Evolutionary conservation across 2,797 vertebrate genomes (phyloP), one percentile per base, ranked within the genome.

Genomic region (Anguilla anguilla): DNA sequence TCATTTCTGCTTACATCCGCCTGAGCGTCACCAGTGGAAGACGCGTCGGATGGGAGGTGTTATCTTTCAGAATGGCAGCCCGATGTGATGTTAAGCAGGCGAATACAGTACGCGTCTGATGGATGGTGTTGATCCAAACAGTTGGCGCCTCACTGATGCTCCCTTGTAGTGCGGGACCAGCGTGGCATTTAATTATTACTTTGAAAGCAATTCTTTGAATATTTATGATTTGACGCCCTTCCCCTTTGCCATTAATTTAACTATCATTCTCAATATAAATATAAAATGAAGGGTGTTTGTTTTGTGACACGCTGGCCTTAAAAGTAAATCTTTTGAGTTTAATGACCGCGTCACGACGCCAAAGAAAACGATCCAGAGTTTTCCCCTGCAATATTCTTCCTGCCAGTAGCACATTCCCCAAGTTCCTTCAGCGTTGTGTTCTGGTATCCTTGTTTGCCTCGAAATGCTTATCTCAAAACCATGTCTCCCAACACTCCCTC

Each of bases 281-380:
- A 46, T 46, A 46, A 46, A 46, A 46, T 53, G 64, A 3, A 55
- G n/a, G 28, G 49, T 86, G 35, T 77, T 53, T 86, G 46, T 86
- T 72, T 86, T 86, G 61, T 86, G 82, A 86, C 74, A 86, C 59
- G 74, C 59, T 53, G 22, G 86, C 7, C 53, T 57, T 35, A 77
- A 35, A 15, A 59, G 25, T 86, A 55, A 17, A 19, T 69, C 81
- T 69, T 46, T 46, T 3, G n/a, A 87, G 55, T 69, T 84, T 84
- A 83, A 87, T 61, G 64, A 83, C 86, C 46, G 17, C 82, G 55
- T 83, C 51, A 55, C 31, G 25, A 83, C 51, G 31, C 64, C 86
- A 87, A 84, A 17, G 61, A 87, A 84, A 84, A 83, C 49, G 31
- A 64, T 51, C 59, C 49, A 35, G n/a, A 5, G 7, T 87, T 87